Evolutionary conservation across 2,113 vertebrate species (phyloP).

Genomic region (Orcinus orca): DNA sequence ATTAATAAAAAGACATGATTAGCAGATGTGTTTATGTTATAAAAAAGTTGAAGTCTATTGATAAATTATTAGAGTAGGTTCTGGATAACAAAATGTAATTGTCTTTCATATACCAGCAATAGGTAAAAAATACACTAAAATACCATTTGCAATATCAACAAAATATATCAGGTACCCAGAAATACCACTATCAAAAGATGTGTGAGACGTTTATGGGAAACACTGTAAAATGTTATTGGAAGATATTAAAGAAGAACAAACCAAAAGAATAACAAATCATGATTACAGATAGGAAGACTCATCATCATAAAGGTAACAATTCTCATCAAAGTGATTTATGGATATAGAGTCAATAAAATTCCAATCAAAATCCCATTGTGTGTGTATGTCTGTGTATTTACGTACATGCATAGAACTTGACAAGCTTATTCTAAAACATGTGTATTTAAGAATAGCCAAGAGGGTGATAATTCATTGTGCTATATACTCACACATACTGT

Average conservation of each 20-base stretch:
- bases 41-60: not conserved
- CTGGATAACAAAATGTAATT: not conserved
- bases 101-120: not conserved
- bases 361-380: not conserved
- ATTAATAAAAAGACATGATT: not conserved
- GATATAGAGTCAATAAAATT: not conserved
- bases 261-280: slow-evolving; percentile 8
- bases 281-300: not conserved
- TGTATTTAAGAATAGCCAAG: not conserved
- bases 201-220: not conserved
- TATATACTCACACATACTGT: accelerated
- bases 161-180: not conserved
- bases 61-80: not conserved
- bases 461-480: not conserved
- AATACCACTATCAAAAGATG: not conserved
- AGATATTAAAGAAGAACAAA: not conserved
- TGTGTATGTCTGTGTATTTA: not conserved
- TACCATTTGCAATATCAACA: not conserved
- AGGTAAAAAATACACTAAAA: not conserved
- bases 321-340: slow-evolving; percentile 18
- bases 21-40: not conserved
- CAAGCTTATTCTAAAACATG: not conserved
- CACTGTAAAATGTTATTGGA: slow-evolving; percentile 1
- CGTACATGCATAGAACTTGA: not conserved
- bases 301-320: not conserved